phyloP scores from a whole-genome alignment of 2,888 invertebrate genomes.

The Chydorus sphaericus region DNA sequence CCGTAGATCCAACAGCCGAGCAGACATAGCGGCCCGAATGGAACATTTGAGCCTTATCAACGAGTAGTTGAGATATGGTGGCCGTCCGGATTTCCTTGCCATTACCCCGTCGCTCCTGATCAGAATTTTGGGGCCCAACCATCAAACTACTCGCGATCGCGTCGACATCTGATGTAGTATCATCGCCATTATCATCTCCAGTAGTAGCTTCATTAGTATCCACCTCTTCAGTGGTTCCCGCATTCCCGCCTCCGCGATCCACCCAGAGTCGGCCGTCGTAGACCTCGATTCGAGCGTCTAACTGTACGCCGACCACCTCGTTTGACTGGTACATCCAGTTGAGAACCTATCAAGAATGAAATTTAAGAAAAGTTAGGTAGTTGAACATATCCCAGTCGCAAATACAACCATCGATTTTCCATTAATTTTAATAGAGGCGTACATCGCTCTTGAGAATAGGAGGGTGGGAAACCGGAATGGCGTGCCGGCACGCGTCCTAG shows the following conservation, averaged over 20 bases:
- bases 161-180: background rate
- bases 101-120: background rate
- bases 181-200: background rate
- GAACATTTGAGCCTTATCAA: constrained; percentile 11
- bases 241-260: constrained; percentile 13
- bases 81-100: background rate
- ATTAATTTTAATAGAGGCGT: too few species aligned
- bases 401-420: too few species aligned
- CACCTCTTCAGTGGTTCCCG: background rate
- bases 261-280: constrained; percentile 13
- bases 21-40: constrained; percentile 15
- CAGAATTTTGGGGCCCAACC: background rate
- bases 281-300: constrained; percentile 6
- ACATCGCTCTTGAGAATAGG: too few species aligned
- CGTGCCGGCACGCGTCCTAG: too few species aligned
- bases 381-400: too few species aligned
- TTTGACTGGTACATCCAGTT: constrained; percentile 11
- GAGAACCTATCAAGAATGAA: too few species aligned
- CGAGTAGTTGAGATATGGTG: constrained; percentile 11
- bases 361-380: too few species aligned
- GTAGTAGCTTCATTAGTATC: background rate
- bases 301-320: background rate
- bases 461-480: too few species aligned
- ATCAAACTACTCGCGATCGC: too few species aligned
- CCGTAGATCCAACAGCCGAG: constrained; percentile 8